Evolutionary conservation across 2,113 vertebrate species (phyloP).

Genomic region (Ailuropoda melanoleuca): DNA sequence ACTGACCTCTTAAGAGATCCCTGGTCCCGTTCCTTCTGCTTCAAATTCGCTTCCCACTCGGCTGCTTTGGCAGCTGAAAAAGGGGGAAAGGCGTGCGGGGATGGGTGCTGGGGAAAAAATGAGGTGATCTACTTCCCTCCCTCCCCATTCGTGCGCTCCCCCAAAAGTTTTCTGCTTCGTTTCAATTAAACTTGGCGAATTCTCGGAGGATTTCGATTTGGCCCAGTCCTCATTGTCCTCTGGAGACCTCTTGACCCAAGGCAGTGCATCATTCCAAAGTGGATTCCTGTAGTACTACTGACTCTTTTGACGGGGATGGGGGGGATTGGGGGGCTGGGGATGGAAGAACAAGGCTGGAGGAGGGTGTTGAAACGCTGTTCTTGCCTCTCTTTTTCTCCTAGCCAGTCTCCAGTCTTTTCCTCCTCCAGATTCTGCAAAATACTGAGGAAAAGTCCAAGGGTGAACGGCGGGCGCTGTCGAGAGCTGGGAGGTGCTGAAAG

Average conservation of each 20-base stretch:
- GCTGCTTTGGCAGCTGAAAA: conserved; percentile 44
- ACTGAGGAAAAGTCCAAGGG: neutral
- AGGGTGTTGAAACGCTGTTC: neutral
- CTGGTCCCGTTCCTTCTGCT: conserved; percentile 23
- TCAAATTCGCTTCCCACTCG: neutral
- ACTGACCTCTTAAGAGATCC: conserved; percentile 66
- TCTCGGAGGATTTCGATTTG: conserved; percentile 38
- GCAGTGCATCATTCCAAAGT: neutral
- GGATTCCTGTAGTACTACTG: conserved; percentile 39
- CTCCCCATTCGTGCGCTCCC: neutral
- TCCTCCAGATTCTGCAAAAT: neutral
- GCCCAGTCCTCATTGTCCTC: conserved; percentile 62
- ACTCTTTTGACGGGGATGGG: neutral
- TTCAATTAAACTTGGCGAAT: conserved; percentile 15
- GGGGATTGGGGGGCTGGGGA: fast-evolving
- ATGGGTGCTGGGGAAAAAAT: neutral
- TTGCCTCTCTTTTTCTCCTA: neutral
- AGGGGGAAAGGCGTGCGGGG: neutral
- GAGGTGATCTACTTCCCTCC: neutral
- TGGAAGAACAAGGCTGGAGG: neutral
- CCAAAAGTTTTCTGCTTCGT: neutral
- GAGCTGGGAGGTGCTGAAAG: conserved; percentile 89
- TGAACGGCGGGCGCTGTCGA: conserved; percentile 81
- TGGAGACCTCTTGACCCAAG: conserved; percentile 48
- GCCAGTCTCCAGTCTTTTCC: neutral